Evolutionary conservation across 2,113 vertebrate genomes (phyloP), one percentile per base, ranked within the genome.

Genomic region (Tursiops truncatus): DNA sequence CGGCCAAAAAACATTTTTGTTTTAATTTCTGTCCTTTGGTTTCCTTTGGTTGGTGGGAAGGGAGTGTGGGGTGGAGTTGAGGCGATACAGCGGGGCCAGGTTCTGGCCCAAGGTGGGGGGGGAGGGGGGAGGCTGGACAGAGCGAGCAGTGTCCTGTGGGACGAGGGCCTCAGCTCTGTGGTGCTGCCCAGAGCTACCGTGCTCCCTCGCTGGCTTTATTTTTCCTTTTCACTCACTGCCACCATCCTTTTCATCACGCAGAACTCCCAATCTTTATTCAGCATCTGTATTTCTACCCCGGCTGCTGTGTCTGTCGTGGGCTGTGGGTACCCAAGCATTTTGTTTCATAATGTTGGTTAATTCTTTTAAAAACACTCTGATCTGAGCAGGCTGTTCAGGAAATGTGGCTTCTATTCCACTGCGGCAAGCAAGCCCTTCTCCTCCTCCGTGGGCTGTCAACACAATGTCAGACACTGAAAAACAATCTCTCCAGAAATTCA

Each of bases 301-400:
- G 47, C 31, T 6, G 5, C 77, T 73, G 11, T 62, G 36, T 50
- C 74, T 68, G 14, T n/a, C 33, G 1, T 17, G n/a, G 53, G 15
- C 36, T 91, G 8, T 65, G 65, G 38, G 17, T 21, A 33, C 13
- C 14, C 26, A 36, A 4, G 2, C 14, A 17, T 33, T 28, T 50
- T 65, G 62, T 25, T 90, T 67, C 56, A 77, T 50, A 50, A 68
- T 36, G n/a, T 83, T 47, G 36, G 50, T 84, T 67, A 82, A 89
- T 92, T 79, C 56, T 80, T 85, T 76, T 56, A 74, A 83, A 77
- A 93, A 56, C 68, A 44, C 56, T 77, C 21, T 93, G 23, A 44
- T 63, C 20, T 81, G 44, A 56, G 33, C 31, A 67, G 92, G 31
- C 25, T 50, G 2, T 62, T 76, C 65, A 33, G 60, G 91, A 84